These are phyloP conservation scores for Willowsia nigromaculata DNA, from an alignment of 2,888 invertebrate genomes.

Conservation along the genomic window DNA sequence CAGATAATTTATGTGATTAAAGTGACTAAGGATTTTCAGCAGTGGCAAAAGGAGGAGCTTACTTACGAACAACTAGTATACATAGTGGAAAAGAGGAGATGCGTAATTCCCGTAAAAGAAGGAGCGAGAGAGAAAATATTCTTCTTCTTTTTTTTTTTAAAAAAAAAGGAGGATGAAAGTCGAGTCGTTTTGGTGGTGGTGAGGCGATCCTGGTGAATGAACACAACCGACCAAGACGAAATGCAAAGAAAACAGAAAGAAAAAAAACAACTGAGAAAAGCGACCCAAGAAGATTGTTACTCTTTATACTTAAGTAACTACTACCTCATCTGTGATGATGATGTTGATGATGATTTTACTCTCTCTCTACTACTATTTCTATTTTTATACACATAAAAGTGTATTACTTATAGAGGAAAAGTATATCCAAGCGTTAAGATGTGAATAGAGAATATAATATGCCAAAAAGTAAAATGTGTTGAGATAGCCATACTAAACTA, in stretches of 20 bases:
- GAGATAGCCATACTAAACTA: neutral
- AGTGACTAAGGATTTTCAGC: conserved; percentile 72
- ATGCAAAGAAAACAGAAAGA: neutral
- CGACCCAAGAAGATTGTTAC: conserved; percentile 52
- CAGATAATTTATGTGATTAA: conserved; percentile 74
- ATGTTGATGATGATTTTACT: conserved; percentile 42
- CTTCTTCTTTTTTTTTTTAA: neutral
- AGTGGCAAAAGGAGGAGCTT: conserved; percentile 44
- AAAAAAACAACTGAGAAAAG: conserved; percentile 10
- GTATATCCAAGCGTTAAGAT: neutral
- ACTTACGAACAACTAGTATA: neutral
- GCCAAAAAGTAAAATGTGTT: neutral
- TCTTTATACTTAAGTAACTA: conserved; percentile 59
- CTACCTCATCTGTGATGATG: conserved; percentile 39
- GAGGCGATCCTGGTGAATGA: conserved; percentile 12
- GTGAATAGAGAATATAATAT: neutral
- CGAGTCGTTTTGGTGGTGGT: neutral
- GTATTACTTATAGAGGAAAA: neutral
- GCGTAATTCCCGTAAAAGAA: conserved; percentile 1
- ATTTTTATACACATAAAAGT: neutral
- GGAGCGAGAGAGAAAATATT: neutral
- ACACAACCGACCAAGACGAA: neutral
- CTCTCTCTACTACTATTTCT: neutral
- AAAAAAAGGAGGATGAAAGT: neutral
- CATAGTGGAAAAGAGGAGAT: neutral